Evolutionary conservation across 1,140 invertebrate species (phyloP).

Genomic region (Rhagoletis zephyria): DNA sequence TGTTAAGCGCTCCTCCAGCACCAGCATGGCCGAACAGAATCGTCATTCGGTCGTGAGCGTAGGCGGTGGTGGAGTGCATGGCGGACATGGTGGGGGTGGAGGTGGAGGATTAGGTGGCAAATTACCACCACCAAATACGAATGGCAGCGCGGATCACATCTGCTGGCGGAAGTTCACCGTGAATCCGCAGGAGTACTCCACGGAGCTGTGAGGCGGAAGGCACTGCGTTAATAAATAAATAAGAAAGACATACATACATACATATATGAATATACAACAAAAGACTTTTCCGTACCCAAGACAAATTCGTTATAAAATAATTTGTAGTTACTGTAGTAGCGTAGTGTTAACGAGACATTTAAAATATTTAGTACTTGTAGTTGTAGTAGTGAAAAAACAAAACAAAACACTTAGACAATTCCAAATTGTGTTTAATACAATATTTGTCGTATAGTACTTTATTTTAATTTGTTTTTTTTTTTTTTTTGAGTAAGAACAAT

Average conservation of each 20-base stretch:
- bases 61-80: not conserved
- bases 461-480: no score
- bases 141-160: constrained; percentile 67
- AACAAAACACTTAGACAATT: constrained; percentile 25
- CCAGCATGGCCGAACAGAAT: constrained; percentile 30
- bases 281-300: constrained; percentile 72
- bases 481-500: not conserved
- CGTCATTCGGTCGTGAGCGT: constrained; percentile 20
- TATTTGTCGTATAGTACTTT: constrained; percentile 2
- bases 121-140: constrained; percentile 63
- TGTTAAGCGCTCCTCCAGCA: not conserved
- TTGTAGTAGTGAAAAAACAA: constrained; percentile 26
- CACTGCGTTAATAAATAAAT: not conserved
- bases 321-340: constrained; percentile 17
- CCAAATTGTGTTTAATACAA: constrained; percentile 19
- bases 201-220: constrained; percentile 68
- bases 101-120: constrained; percentile 55
- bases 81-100: constrained; percentile 46
- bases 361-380: not conserved
- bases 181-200: constrained; percentile 71
- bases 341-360: not conserved
- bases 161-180: constrained; percentile 72
- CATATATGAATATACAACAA: constrained; percentile 59
- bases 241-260: constrained; percentile 17
- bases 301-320: constrained; percentile 59